Evolutionary conservation across 1,140 invertebrate species (phyloP), one percentile per base, ranked within the genome.

Genomic region (Amyelois transitella): DNA sequence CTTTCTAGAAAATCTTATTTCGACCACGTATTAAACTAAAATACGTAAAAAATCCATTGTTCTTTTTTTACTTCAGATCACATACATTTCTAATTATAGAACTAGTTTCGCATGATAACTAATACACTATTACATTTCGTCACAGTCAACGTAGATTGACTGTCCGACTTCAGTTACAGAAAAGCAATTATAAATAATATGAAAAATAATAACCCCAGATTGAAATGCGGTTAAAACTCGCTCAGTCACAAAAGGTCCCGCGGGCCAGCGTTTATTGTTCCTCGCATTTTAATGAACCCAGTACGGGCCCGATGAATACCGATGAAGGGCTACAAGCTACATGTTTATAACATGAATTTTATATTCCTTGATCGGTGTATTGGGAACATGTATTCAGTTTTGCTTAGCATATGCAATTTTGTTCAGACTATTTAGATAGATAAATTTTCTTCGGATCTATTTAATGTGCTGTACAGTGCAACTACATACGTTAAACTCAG

Each of bases 211-310:
- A 69, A 69, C 55, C 58, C 61, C 72, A 75, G 69, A 84, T 79
- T 82, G 74, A 73, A 82, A 81, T 64, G 69, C 49, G 77, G 69
- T 79, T 73, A 65, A 70, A 81, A 75, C 74, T 72, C 66, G 53
- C 48, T 53, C 62, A 59, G 56, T 63, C 60, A 67, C 68, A 66
- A 71, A 72, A 75, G 76, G 69, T 73, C 77, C 74, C 77, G 54
- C 43, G 69, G 66, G 75, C 58, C 55, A 12, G 52, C 66, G 69
- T 83, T 79, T 81, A 82, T 83, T 81, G 75, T 81, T 72, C 69
- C 55, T 55, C 74, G 80, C 70, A 86, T 85, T 85, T 81, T 81
- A 86, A 86, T 86, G 82, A 83, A 77, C 65, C 72, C 60, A 64
- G 58, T 51, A 61, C 60, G 50, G 57, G 59, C 47, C 25, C 62